Percentiles rank a stretch among this genome's conserved stretches.
phyloP scores from a whole-genome alignment of 2,888 invertebrate genomes.

The Tenthredo livida region DNA sequence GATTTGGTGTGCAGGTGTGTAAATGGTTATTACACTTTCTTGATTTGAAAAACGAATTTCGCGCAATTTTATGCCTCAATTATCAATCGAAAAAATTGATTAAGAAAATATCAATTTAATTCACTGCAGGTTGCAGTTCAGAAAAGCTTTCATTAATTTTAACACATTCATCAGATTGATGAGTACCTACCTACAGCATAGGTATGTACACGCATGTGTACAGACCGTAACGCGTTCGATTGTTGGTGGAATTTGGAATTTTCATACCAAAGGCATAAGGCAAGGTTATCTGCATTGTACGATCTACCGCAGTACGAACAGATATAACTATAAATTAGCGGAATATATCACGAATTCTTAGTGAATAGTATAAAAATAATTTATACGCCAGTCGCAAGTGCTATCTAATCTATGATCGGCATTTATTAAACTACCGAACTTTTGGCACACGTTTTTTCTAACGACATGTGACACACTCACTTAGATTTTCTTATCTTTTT shows the following conservation, averaged over 20 bases:
- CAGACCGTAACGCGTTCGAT: slow-evolving; percentile 20
- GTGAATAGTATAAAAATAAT: background rate
- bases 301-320: slow-evolving; percentile 15
- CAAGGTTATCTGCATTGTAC: slow-evolving; percentile 11
- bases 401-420: slow-evolving; percentile 34
- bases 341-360: slow-evolving; percentile 37
- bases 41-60: background rate
- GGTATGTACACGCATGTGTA: slow-evolving; percentile 7
- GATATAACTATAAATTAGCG: background rate
- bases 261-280: background rate
- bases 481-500: background rate
- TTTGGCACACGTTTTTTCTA: background rate
- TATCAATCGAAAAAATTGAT: background rate
- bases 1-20: slow-evolving; percentile 81
- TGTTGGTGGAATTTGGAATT: slow-evolving; percentile 37
- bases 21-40: background rate
- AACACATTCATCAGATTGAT: background rate
- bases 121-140: background rate
- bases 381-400: background rate
- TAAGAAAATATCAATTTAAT: background rate
- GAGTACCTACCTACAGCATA: background rate
- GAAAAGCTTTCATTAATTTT: background rate
- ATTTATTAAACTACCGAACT: slow-evolving; percentile 24
- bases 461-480: background rate
- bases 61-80: too few species aligned